These are phyloP conservation scores for Acronicta aceris DNA, from an alignment of 2,888 invertebrate species.

Conservation along the genomic window DNA sequence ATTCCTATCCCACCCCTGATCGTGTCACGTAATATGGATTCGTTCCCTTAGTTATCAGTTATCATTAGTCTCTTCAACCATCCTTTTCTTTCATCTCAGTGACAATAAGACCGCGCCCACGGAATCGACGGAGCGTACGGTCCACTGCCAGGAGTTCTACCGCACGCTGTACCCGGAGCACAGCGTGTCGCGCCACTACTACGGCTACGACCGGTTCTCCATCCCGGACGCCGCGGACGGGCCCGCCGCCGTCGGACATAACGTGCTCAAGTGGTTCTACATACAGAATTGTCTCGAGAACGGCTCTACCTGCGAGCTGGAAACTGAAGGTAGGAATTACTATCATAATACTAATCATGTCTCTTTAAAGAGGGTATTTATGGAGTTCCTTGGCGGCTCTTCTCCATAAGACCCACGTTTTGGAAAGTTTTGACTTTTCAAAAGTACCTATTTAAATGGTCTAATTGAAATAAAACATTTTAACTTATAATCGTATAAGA, in stretches of 20 bases:
- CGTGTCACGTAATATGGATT: no score
- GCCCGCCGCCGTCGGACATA: slow-evolving; percentile 56
- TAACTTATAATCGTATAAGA: no score
- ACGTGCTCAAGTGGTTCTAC: slow-evolving; percentile 76
- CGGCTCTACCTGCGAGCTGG: slow-evolving; percentile 56
- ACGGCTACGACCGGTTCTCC: slow-evolving; percentile 77
- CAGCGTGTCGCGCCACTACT: slow-evolving; percentile 58
- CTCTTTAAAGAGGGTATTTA: no score
- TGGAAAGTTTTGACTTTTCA: no score
- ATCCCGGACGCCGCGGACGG: slow-evolving; percentile 61
- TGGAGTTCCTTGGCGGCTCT: no score
- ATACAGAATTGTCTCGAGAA: slow-evolving; percentile 71
- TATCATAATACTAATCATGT: no score
- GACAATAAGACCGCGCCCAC: slow-evolving; percentile 48
- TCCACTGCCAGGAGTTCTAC: slow-evolving; percentile 80
- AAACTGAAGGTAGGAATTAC: slow-evolving; percentile 63
- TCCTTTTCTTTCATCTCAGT: slow-evolving; percentile 46
- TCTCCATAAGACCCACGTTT: no score
- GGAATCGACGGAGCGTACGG: slow-evolving; percentile 56
- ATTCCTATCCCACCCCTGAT: no score
- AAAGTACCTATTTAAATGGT: no score
- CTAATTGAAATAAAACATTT: no score
- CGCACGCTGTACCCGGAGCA: slow-evolving; percentile 72
- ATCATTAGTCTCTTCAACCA: no score
- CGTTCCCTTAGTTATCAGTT: no score